Base-by-base conservation (phyloP, 2,113 vertebrate genomes). In the Copsychus sechellarum region DNA sequence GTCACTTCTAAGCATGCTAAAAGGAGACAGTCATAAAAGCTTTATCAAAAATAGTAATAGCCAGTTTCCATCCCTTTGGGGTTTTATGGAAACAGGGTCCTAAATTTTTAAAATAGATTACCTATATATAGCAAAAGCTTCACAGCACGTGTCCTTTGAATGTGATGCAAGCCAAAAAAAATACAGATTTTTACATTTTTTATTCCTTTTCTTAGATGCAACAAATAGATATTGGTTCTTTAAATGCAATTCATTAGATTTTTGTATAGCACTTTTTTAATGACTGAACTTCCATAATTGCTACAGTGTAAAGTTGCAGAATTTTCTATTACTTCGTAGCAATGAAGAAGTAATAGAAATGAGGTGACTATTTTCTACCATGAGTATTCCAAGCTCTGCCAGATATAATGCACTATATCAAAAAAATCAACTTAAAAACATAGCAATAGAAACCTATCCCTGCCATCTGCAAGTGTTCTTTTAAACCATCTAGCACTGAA, bases 181-280 rank as follows among this genome's bases (percentile, higher is more conserved):
- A 14, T 6, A 67, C 53, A 47, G n/a, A 76, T 79, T 95, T 88
- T 92, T 62, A 80, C 26, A 29, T 66, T 60, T 84, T 86, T 25
- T 0, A 90, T 64, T 42, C 81, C 9, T 71, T 88, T 93, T 88
- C 77, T 81, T 70, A 80, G 18, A 81, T 81, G 83, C 36, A 93
- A 94, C 92, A 97, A 95, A 96, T 66, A 71, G 89, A 90, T 96
- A 94, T 60, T 93, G 82, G 65, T 94, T 97, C 86, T 95, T 95
- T 71, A 82, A 73, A 81, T 31, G 40, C 73, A 54, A 79, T 29
- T 79, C 34, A 81, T 15, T 57, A 65, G 81, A 94, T 54, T 88
- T 58, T 64, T 25, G 19, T 91, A 93, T 71, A 91, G 78, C 73
- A 89, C 21, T 83, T 90, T 84, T 92, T 86, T 12, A 64, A 92